Base-by-base conservation (phyloP, 2,888 invertebrate genomes). In the Cecidostiba fungosa region DNA sequence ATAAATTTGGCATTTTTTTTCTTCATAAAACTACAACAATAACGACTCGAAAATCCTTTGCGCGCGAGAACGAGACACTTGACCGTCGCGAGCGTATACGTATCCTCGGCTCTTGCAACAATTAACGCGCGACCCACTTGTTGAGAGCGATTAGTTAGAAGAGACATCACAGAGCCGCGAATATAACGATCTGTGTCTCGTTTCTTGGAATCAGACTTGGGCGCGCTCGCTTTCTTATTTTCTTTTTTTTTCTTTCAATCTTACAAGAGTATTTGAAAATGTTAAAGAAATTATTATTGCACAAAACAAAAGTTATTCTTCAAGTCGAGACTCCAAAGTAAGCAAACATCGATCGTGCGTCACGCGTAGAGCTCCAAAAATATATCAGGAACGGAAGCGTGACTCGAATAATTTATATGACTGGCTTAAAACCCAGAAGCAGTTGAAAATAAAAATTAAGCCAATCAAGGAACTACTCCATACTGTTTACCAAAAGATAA, bases 101-200 rank as follows among this genome's bases (percentile, higher is more conserved):
- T 32, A 66, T 66, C 70, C 70, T 76, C 77, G 72, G 62, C 72
- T 62, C 72, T 72, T 36, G 36, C 39, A 32, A n/a, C 59, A 86
- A 86, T 86, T 86, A 83, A 86, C 77, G 82, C 79, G 50, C 82
- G 86, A 86, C 84, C 85, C 79, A 85, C 69, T 82, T 86, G 62
- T 54, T 19, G 14, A 72, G 59, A 54, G 47, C 73, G 54, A 72
- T 80, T 80, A 70, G 82, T 32, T n/a, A 47, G n/a, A 8, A n/a
- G 32, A 69, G 29, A 26, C 29, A 50, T 47, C 32, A 47, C 77
- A 72, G 47, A 66, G 32, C 47, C 32, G 29, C 39, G 23, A 72
- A 43, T n/a, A 3, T 23, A 16, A 23, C 69, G 32, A 59, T 62
- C 26, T 62, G 12, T 26, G 26, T 62, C 70, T 70, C 70, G 39